Base-by-base conservation (phyloP, 1,140 invertebrate genomes). In the Ceratoteleas bidentatus region DNA sequence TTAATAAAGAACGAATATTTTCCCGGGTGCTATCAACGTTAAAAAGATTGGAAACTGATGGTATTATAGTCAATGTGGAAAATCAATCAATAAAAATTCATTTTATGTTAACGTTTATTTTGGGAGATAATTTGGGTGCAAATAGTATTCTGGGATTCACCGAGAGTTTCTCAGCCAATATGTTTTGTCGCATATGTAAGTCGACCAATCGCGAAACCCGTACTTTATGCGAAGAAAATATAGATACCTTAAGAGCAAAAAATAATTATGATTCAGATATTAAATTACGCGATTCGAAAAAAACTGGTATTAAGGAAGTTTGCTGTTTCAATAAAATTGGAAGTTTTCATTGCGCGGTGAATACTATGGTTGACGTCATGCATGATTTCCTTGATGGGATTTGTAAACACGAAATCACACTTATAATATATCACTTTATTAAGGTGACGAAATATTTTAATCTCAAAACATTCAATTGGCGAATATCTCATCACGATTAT, bases 1-100 rank as follows among this genome's bases (percentile, higher is more conserved):
- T 64, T 49, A 14, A 47, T 32, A 74, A 53, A 49, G 34, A 61
- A 40, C 5, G 38, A 36, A 68, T 77, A 57, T 85, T 82, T 80
- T 66, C 60, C n/a, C 56, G 66, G 52, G 34, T 85, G 6, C 47
- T 85, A 47, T 7, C 2, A 32, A 60, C 40, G 0, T 60, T 60
- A 47, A 60, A 60, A 15, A 3, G 10, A 5, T 54, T 65, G 6
- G 13, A 65, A 53, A 65, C 49, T 40, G 15, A 38, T 0, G 57
- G 40, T 5, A 47, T 60, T 0, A 60, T 16, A n/a, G 45, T 50
- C 6, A 15, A 2, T 9, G 14, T 50, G 10, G 49, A 24, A 9
- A 50, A 50, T 24, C 4, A 24, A 9, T 50, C 49, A 16, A 2
- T 16, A 2, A 50, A 24, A 7, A 16, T 50, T 6, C 6, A 16